Evolutionary conservation across 2,888 invertebrate species (phyloP).

Genomic region (Octodonta nipae): DNA sequence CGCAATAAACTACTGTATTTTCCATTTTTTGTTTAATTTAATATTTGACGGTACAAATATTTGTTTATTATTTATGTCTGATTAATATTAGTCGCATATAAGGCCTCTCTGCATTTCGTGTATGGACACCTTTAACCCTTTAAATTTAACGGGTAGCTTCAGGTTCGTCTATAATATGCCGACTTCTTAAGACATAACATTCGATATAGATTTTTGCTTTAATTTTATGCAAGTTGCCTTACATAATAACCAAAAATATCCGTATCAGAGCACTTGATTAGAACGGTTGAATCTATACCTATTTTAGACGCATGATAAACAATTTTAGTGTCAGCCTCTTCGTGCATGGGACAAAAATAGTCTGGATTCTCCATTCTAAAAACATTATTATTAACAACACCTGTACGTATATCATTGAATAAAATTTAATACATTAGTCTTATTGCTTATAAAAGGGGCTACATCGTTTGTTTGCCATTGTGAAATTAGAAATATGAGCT

Average conservation of each 20-base stretch:
- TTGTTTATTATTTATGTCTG: too few species aligned
- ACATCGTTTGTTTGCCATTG: conserved; percentile 8
- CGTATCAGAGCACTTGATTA: conserved; percentile 9
- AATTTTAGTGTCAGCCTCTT: conserved; percentile 3
- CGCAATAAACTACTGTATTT: too few species aligned
- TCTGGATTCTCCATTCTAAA: conserved; percentile 1
- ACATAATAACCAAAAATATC: conserved; percentile 10
- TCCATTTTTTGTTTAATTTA: too few species aligned
- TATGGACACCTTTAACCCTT: too few species aligned
- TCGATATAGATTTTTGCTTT: conserved; percentile 8
- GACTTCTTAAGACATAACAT: conserved; percentile 7
- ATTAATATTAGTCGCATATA: too few species aligned
- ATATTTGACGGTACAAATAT: too few species aligned
- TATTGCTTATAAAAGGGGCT: conserved; percentile 4
- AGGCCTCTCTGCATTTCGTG: too few species aligned
- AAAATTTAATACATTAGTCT: conserved; percentile 5
- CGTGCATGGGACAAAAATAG: background rate
- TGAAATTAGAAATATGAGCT: conserved; percentile 6
- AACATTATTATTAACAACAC: conserved; percentile 1
- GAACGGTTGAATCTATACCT: conserved; percentile 4
- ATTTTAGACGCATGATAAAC: conserved; percentile 5
- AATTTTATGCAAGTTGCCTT: conserved; percentile 8
- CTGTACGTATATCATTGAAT: conserved; percentile 1
- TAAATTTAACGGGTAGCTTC: too few species aligned
- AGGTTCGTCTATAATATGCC: conserved; percentile 8